phyloP scores from a whole-genome alignment of 1,140 invertebrate species.

The Drosophila nigrodunni region DNA sequence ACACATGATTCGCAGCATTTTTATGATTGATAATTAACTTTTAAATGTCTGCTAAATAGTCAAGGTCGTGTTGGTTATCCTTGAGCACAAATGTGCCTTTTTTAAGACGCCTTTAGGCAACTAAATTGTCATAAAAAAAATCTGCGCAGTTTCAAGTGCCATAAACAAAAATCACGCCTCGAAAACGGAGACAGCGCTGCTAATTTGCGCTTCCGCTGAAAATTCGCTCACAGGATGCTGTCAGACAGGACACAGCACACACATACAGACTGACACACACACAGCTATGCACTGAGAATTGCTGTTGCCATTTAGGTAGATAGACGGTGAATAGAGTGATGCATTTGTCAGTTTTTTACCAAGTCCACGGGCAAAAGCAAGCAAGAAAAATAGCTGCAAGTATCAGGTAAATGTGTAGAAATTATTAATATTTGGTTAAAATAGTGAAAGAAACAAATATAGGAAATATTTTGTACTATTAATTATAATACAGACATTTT shows the following conservation, averaged over 20 bases:
- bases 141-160: conserved; percentile 57
- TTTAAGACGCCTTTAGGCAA: conserved; percentile 3
- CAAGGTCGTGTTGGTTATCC: conserved; percentile 51
- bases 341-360: conserved; percentile 79
- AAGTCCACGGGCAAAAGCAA: conserved; percentile 46
- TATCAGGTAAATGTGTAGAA: conserved; percentile 62
- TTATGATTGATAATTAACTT: conserved; percentile 70
- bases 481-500: no score
- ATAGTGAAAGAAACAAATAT: neutral
- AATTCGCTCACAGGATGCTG: conserved; percentile 70
- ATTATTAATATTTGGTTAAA: conserved; percentile 22
- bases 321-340: conserved; percentile 50
- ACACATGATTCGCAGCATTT: conserved; percentile 58
- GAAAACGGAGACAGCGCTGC: conserved; percentile 54
- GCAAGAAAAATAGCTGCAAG: conserved; percentile 22
- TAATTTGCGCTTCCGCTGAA: conserved; percentile 80
- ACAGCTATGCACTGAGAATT: conserved; percentile 35
- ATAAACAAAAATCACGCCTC: conserved; percentile 67
- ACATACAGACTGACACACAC: conserved; percentile 8
- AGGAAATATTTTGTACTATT: neutral
- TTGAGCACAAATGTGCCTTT: conserved; percentile 6
- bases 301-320: conserved; percentile 68
- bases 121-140: conserved; percentile 62
- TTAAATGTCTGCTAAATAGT: conserved; percentile 40
- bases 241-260: conserved; percentile 39